Evolutionary conservation across 1,140 invertebrate species (phyloP).

Genomic region (Drosophila ananassae): DNA sequence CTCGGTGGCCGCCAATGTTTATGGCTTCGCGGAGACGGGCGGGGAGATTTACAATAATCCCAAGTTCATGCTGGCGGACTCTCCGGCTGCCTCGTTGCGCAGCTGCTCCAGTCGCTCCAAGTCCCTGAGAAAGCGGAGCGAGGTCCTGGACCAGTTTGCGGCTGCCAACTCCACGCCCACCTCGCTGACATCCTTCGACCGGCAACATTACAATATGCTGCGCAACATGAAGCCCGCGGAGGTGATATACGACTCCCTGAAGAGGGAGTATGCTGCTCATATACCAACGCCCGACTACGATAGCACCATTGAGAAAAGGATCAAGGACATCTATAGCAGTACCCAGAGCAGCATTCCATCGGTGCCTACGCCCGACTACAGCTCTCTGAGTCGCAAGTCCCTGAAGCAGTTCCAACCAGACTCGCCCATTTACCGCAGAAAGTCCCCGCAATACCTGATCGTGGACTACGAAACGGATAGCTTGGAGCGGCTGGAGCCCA

Average conservation of each 20-base stretch:
- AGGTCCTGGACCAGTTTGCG: constrained; percentile 76
- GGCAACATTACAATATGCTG: constrained; percentile 80
- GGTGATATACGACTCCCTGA: constrained; percentile 87
- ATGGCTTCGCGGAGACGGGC: constrained; percentile 79
- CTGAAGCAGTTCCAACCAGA: constrained; percentile 82
- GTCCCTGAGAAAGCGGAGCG: constrained; percentile 59
- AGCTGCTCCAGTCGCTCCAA: constrained; percentile 68
- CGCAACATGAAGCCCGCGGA: constrained; percentile 85
- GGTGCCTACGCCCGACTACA: constrained; percentile 83
- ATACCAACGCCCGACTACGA: constrained; percentile 83
- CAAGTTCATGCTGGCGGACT: constrained; percentile 78
- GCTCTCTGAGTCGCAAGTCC: constrained; percentile 74
- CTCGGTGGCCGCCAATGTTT: constrained; percentile 69
- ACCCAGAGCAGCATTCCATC: constrained; percentile 80
- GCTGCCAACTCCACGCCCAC: constrained; percentile 75
- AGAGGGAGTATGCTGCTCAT: constrained; percentile 80
- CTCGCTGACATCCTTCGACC: constrained; percentile 65
- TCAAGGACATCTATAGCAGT: constrained; percentile 82
- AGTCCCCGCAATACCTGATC: constrained; percentile 82
- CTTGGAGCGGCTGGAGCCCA: constrained; percentile 87
- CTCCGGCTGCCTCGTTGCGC: constrained; percentile 65
- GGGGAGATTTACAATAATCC: constrained; percentile 83
- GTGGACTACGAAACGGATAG: constrained; percentile 92
- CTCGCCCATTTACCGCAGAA: constrained; percentile 79
- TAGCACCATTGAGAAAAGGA: constrained; percentile 82